Conservation (phyloP, 2,888 invertebrate species). For the Emesis russula region DNA sequence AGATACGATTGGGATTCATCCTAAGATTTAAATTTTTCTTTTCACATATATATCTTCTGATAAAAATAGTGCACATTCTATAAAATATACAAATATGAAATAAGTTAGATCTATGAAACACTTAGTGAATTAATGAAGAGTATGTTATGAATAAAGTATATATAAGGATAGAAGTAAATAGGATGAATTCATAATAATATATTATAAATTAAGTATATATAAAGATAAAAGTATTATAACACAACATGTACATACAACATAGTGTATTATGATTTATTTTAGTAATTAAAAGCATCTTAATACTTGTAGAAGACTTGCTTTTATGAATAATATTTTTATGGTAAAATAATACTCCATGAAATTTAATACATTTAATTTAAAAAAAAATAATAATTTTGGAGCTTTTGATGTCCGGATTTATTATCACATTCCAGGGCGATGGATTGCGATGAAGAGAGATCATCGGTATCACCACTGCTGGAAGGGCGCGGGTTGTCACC, state of each 20-base stretch:
- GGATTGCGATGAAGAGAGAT: slow-evolving; percentile 1
- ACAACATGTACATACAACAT: not conserved
- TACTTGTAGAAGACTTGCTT: not conserved
- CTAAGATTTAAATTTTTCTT: not conserved
- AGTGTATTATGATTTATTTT: not conserved
- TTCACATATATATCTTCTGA: not conserved
- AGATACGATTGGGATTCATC: not conserved
- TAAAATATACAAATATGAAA: not conserved
- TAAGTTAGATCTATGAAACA: not conserved
- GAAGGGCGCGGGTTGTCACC: not conserved
- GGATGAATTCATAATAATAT: too few species aligned
- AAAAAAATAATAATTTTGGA: not conserved
- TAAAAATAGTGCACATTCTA: not conserved
- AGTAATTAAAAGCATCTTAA: not conserved
- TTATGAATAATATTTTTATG: not conserved
- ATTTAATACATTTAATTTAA: not conserved
- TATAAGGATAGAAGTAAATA: not conserved
- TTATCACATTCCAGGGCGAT: not conserved
- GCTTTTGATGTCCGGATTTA: not conserved
- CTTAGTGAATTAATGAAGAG: not conserved
- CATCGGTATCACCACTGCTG: not conserved
- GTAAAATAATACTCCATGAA: not conserved
- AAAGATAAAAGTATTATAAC: not conserved
- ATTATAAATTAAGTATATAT: too few species aligned
- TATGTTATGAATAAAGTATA: not conserved